These are phyloP conservation scores for Passer montanus DNA, from an alignment of 2,113 vertebrate species.

Conservation along the genomic window DNA sequence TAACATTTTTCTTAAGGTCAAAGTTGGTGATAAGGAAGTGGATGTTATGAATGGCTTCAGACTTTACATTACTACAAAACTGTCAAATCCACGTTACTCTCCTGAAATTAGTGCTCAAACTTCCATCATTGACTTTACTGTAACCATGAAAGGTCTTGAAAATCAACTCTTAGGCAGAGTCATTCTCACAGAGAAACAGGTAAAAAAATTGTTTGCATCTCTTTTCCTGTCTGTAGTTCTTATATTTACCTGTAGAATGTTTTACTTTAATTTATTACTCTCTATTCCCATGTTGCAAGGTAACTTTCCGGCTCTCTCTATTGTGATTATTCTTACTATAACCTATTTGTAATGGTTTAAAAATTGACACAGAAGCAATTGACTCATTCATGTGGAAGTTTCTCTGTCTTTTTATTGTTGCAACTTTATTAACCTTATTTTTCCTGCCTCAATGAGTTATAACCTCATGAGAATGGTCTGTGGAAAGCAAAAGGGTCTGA, in stretches of 20 bases:
- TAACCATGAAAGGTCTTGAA: slow-evolving; percentile 94
- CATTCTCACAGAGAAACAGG: slow-evolving; percentile 94
- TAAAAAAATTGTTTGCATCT: slow-evolving; percentile 31
- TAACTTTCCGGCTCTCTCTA: neutral
- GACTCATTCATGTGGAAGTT: neutral
- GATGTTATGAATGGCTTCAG: slow-evolving; percentile 91
- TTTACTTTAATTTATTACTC: neutral
- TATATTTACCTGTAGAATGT: neutral
- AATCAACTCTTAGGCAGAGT: slow-evolving; percentile 95
- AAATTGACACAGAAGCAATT: neutral
- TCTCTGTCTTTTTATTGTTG: neutral
- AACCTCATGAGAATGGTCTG: neutral
- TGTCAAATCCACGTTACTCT: slow-evolving; percentile 91
- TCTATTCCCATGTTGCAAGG: neutral
- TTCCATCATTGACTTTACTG: slow-evolving; percentile 94
- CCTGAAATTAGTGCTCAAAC: slow-evolving; percentile 93
- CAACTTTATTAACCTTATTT: neutral
- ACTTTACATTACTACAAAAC: slow-evolving; percentile 92
- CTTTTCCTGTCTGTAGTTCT: neutral
- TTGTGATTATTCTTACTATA: neutral
- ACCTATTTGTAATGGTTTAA: neutral
- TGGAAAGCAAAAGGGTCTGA: neutral
- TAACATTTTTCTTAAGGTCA: slow-evolving; percentile 82
- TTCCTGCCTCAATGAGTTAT: neutral
- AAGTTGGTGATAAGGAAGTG: slow-evolving; percentile 94